Conservation (phyloP, 2,113 vertebrate species). For the Crotalus tigris region DNA sequence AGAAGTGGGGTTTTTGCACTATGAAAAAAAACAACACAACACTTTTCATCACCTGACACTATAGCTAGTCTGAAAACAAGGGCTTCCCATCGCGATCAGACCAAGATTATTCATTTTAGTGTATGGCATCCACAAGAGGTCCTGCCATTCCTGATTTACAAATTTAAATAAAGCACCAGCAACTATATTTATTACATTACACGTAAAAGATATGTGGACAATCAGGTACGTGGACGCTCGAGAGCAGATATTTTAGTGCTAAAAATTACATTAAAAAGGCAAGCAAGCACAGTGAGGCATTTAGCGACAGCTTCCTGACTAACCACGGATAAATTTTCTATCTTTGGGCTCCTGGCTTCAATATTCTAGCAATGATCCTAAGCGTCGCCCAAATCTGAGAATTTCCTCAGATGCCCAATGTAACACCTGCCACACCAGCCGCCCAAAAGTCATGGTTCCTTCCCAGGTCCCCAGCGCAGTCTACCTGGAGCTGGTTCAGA, state of each 20-base stretch:
- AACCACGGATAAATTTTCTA: not conserved
- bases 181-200: not conserved
- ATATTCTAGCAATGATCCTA: not conserved
- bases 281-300: not conserved
- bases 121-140: not conserved
- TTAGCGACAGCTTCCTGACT: not conserved
- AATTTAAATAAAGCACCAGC: not conserved
- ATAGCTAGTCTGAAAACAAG: too few species aligned
- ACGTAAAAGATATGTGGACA: not conserved
- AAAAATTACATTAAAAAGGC: not conserved
- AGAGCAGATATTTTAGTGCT: not conserved
- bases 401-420: not conserved
- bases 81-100: not conserved
- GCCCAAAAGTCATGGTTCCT: not conserved
- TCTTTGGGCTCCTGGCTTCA: too few species aligned
- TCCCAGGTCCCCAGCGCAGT: not conserved
- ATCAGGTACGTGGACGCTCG: not conserved
- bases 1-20: not conserved
- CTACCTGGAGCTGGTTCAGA: slow-evolving; percentile 71
- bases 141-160: not conserved
- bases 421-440: not conserved
- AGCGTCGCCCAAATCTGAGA: not conserved
- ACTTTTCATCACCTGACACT: too few species aligned
- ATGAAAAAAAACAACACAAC: too few species aligned
- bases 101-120: not conserved